Conservation (phyloP, 2,888 invertebrate species). For the Chorisops tibialis region DNA sequence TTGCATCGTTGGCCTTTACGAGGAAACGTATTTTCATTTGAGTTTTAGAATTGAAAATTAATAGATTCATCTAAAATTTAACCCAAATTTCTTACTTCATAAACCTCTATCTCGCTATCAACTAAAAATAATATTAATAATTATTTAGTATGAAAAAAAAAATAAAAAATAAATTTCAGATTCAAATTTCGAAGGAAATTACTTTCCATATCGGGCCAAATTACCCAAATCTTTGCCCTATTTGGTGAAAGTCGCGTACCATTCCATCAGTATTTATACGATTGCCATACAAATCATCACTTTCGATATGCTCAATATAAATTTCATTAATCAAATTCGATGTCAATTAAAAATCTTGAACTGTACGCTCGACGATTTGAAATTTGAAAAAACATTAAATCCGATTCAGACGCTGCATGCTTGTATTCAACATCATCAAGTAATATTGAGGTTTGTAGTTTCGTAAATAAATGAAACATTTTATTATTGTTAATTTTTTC, state of each 20-base stretch:
- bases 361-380: constrained; percentile 39
- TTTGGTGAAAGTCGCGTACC: constrained; percentile 36
- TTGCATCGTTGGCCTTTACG: too few species aligned
- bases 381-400: too few species aligned
- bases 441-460: too few species aligned
- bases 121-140: too few species aligned
- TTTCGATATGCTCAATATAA: constrained; percentile 41
- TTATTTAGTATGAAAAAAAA: too few species aligned
- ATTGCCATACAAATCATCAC: constrained; percentile 38
- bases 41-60: too few species aligned
- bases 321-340: constrained; percentile 42
- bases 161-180: too few species aligned
- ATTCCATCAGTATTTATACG: constrained; percentile 36
- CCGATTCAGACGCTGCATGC: not conserved
- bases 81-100: too few species aligned
- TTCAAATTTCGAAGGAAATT: constrained; percentile 34
- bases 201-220: constrained; percentile 40
- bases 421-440: constrained; percentile 1
- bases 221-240: constrained; percentile 38
- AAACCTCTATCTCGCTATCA: too few species aligned
- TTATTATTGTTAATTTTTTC: not conserved
- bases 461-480: constrained; percentile 1
- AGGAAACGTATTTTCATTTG: too few species aligned
- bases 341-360: constrained; percentile 42
- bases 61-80: too few species aligned